Base-by-base conservation (phyloP, 1,140 invertebrate genomes). In the Ctenoplectra terminalis region DNA sequence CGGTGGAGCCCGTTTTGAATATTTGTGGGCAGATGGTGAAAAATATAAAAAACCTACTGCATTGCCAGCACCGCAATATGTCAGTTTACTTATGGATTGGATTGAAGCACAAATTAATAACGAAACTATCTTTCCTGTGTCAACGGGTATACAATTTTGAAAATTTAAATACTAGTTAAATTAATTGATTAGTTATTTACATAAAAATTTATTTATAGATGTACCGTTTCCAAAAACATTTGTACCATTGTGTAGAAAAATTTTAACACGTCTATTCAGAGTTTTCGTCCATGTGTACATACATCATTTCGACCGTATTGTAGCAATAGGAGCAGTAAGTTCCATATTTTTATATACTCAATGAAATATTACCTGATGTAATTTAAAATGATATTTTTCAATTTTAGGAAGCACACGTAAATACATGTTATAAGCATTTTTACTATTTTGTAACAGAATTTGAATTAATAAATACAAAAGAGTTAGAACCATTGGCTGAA, bases 251-350 rank as follows among this genome's bases (percentile, higher is more conserved):
- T 98, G 97, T 90, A 96, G 97, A 89, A 99, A 99, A 94, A 98
- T 99, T 83, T 93, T 99, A 61, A 98, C 98, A 0, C 94, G 98
- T 76, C 93, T 99, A n/a, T 99, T 98, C 92, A 94, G 98, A 88
- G 98, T 99, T 2, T 99, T 99, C 94, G 98, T 99, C 1, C 98
- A 99, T 94, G 98, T 99, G n/a, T 99, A 99, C 91, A 99, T 99
- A 84, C 98, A 99, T 94, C 98, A 99, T 94, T 99, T 99, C 94
- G 98, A 99, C 92, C 95, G 97, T 90, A 95, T 99, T 82, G 96
- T 98, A 46, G 95, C 96, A 37, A 97, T 99, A 88, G 97, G 97
- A 90, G 98, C 98, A 52, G 97, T 98, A 95, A 96, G 95, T 95
- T 81, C 46, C 11, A 29, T 40, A 37, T 52, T 50, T 23, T 7